Base-by-base conservation (phyloP, 2,888 invertebrate genomes). In the Cremastinae sp. region DNA sequence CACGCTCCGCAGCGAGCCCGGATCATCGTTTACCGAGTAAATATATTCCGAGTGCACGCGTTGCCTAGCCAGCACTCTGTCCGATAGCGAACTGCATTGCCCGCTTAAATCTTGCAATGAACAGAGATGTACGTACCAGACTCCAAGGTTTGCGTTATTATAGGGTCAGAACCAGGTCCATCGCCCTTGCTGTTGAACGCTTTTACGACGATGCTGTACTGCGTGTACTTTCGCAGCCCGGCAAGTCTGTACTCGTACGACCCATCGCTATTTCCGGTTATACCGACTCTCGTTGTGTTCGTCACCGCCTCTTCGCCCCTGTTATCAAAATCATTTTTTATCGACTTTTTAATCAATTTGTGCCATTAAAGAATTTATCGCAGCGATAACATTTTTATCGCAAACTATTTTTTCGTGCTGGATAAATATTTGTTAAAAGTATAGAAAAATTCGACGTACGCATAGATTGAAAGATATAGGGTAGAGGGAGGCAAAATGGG, bases 151-250 rank as follows among this genome's bases (percentile, higher is more conserved):
- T 94, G 93, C 3, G 95, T 93, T 58, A 94, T 93, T 55, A 95
- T 93, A 41, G 96, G 95, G 72, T 95, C 94, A 45, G 95, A 96
- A 9, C 95, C 94, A 0, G 96, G 96, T 0, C 96, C 96, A 53
- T 96, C 95, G 20, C 96, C 96, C 84, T 96, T 92, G 84, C 95
- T 96, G 82, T 96, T 96, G 87, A 96, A 96, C 20, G 96, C 96
- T 90, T 96, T 96, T 1, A 96, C 95, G 51, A 96, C 94, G 28
- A 96, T 94, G 81, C 94, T 94, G 85, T 96, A 96, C 4, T 93
- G 93, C 0, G 96, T 94, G 88, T 94, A 96, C 89, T 96, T 96
- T 85, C 94, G 93, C 39, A 96, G 91, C 39, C 94, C 95, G 2
- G 92, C 92, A 37, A 95, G 88, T 22, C 92, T 92, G 56, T 94